phyloP scores from a whole-genome alignment of 2,888 invertebrate species.

The Drosophila kambysellisi region DNA sequence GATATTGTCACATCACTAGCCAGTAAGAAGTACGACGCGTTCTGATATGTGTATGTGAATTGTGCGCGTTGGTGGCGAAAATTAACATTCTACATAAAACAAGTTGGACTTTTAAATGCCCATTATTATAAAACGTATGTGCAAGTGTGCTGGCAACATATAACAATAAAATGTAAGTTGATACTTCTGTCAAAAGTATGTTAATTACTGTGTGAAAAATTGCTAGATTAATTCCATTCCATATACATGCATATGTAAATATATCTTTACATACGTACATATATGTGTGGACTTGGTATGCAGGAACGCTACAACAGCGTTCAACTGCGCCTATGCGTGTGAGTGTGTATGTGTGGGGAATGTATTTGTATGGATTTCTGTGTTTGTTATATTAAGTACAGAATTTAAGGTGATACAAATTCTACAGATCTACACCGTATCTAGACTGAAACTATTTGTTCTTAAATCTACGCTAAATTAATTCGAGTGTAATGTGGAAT shows the following conservation, averaged over 20 bases:
- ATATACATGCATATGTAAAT: slow-evolving; percentile 18
- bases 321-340: slow-evolving; percentile 29
- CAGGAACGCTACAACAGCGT: slow-evolving; percentile 60
- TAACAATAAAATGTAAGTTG: slow-evolving; percentile 62
- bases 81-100: slow-evolving; percentile 52
- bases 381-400: slow-evolving; percentile 65
- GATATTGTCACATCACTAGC: slow-evolving; percentile 30
- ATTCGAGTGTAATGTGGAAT: slow-evolving; percentile 15
- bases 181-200: slow-evolving; percentile 3
- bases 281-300: slow-evolving; percentile 48
- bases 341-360: slow-evolving; percentile 18
- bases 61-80: slow-evolving; percentile 63
- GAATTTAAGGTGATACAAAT: slow-evolving; percentile 71
- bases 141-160: slow-evolving; percentile 41
- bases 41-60: slow-evolving; percentile 44
- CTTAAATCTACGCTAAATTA: slow-evolving; percentile 9
- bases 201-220: slow-evolving; percentile 36
- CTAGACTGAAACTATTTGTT: slow-evolving; percentile 22
- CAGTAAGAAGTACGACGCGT: slow-evolving; percentile 49
- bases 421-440: slow-evolving; percentile 23
- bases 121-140: slow-evolving; percentile 38
- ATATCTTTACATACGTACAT: slow-evolving; percentile 5
- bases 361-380: slow-evolving; percentile 32
- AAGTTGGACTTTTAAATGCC: slow-evolving; percentile 27
- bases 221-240: slow-evolving; percentile 35